Conservation (phyloP, 2,113 vertebrate genomes). For the Leuciscus idus region DNA sequence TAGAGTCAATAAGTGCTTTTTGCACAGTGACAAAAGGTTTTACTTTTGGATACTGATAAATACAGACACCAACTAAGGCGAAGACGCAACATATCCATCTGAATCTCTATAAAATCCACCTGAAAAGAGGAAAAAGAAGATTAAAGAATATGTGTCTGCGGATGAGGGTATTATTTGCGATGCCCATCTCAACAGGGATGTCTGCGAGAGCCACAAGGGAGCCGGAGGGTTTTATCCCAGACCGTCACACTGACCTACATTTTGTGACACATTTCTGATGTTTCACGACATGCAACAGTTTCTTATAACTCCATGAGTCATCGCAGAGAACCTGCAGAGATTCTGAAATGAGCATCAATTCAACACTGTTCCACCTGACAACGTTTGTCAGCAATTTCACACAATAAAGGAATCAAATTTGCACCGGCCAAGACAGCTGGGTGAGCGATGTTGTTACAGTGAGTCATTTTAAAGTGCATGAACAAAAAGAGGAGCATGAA, state of each 20-base stretch:
- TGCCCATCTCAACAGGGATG: neutral
- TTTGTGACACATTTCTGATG: slow-evolving; percentile 29
- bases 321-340: neutral
- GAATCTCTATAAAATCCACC: neutral
- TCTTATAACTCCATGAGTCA: slow-evolving; percentile 24
- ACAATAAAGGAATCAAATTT: slow-evolving; percentile 7
- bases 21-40: neutral
- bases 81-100: neutral
- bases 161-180: neutral
- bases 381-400: neutral
- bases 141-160: neutral
- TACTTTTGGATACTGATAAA: neutral
- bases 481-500: neutral
- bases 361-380: neutral
- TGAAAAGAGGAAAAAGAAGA: neutral
- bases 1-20: neutral
- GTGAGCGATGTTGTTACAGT: neutral
- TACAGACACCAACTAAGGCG: neutral
- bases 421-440: neutral
- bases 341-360: slow-evolving; percentile 5
- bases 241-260: slow-evolving; percentile 49
- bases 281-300: neutral
- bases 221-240: slow-evolving; percentile 9
- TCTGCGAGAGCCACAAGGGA: neutral
- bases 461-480: neutral